Conservation (phyloP, 2,888 invertebrate genomes). For the Pseudanteris insignis region DNA sequence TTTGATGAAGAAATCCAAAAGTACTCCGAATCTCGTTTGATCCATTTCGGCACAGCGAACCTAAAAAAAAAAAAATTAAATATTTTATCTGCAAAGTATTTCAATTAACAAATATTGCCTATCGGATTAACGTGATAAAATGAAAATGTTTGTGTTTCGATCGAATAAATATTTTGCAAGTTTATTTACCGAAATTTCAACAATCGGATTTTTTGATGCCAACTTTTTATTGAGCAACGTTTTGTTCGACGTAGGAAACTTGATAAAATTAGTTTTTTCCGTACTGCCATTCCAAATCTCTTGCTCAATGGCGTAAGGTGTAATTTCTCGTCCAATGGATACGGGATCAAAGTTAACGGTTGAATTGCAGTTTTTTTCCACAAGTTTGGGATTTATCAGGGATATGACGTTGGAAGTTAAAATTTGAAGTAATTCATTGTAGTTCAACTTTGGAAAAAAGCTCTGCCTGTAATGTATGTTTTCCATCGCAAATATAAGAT, state of each 20-base stretch:
- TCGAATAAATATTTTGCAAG: no score
- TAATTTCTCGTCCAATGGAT: no score
- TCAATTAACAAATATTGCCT: no score
- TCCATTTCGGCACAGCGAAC: slow-evolving; percentile 68
- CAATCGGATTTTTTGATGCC: slow-evolving; percentile 55
- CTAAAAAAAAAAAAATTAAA: slow-evolving; percentile 55
- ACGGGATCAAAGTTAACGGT: not conserved
- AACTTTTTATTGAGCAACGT: slow-evolving; percentile 53
- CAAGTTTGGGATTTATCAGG: slow-evolving; percentile 51
- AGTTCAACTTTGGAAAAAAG: slow-evolving; percentile 75
- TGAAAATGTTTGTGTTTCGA: slow-evolving; percentile 20
- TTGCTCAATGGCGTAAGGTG: not conserved
- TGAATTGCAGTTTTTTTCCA: slow-evolving; percentile 7
- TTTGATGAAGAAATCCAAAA: slow-evolving; percentile 77
- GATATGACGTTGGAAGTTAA: slow-evolving; percentile 69
- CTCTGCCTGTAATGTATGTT: slow-evolving; percentile 73
- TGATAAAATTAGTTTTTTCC: slow-evolving; percentile 40
- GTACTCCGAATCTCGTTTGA: slow-evolving; percentile 70
- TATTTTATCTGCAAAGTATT: no score
- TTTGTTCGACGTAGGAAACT: slow-evolving; percentile 46
- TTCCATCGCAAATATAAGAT: slow-evolving; percentile 75
- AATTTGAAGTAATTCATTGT: slow-evolving; percentile 71
- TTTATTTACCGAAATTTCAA: slow-evolving; percentile 59
- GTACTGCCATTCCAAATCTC: slow-evolving; percentile 53
- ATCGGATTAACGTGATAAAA: no score